Conservation (phyloP, 2,113 vertebrate species). For the Channa argus region DNA sequence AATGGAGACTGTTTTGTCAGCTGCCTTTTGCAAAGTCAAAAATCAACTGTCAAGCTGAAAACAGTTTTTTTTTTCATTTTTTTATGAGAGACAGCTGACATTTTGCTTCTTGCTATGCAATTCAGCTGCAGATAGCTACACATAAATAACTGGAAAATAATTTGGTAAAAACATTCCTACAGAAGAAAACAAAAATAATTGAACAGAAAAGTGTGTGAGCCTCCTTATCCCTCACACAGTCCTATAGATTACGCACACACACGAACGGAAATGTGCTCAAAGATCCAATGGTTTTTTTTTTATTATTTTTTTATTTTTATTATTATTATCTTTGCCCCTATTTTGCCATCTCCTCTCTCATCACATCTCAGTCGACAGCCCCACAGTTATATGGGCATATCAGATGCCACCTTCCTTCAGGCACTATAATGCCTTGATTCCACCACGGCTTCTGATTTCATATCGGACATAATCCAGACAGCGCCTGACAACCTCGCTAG, state of each 20-base stretch:
- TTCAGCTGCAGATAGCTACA: neutral
- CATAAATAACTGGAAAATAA: neutral
- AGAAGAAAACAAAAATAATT: no score
- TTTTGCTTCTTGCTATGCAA: neutral
- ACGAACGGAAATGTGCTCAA: neutral
- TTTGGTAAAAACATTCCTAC: neutral
- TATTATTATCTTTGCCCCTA: neutral
- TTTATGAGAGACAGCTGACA: no score
- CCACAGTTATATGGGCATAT: slow-evolving; percentile 23
- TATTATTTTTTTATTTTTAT: neutral
- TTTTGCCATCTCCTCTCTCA: slow-evolving; percentile 1
- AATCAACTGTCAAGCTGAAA: neutral
- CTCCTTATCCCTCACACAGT: neutral
- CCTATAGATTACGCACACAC: neutral
- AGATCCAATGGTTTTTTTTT: neutral
- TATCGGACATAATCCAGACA: slow-evolving; percentile 66
- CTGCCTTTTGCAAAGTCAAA: neutral
- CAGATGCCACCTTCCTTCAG: slow-evolving; percentile 41
- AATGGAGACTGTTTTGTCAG: neutral
- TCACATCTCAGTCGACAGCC: slow-evolving; percentile 24
- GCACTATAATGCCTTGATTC: slow-evolving; percentile 44
- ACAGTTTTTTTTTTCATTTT: neutral
- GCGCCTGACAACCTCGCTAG: slow-evolving; percentile 32
- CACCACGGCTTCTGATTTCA: slow-evolving; percentile 49
- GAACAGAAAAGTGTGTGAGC: no score